Base-by-base conservation (phyloP, 2,888 invertebrate species). In the Villa cingulata region DNA sequence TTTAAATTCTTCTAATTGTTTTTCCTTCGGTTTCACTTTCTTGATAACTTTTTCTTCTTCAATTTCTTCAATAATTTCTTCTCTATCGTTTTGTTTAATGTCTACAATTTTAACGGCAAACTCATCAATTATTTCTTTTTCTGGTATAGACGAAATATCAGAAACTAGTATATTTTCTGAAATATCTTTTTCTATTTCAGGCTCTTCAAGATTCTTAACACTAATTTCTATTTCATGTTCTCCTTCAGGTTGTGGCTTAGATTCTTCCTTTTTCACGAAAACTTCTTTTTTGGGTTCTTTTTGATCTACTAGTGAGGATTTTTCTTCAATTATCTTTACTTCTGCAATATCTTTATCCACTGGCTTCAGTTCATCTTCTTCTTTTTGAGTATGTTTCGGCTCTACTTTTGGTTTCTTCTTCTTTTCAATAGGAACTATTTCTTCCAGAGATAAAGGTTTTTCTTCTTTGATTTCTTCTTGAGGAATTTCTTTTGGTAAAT, bases 261-360 rank as follows among this genome's bases (percentile, higher is more conserved):
- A 20, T 23, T 37, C 37, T 37, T 43, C 37, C 43, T 60, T 60
- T 46, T 61, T 60, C 29, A 61, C 57, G 29, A 63, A 61, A 42
- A 58, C 62, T 2, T 58, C 53, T 15, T 61, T 58, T 50, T 65
- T 60, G 50, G 66, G 10, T 62, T 62, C 29, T 65, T 66, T 55
- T 65, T 64, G 40, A 17, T 41, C 27, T 29, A 36, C 9, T 48
- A 53, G 45, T 23, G 14, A 14, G 1, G 36, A 18, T 41, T 45
- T 45, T 23, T 46, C 46, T 39, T 45, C 17, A n/a, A n/a, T n/a
- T n/a, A n/a, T n/a, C 7, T 34, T 40, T 51, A 62, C 58, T 41
- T 62, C 58, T 23, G 59, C 48, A 39, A 56, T 43, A 36, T 58
- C 52, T 49, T 62, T 59, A 10, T 37, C 40, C 17, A 51, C 37